Conservation (phyloP, 2,797 vertebrate species). For the Muscicapa comitata region DNA sequence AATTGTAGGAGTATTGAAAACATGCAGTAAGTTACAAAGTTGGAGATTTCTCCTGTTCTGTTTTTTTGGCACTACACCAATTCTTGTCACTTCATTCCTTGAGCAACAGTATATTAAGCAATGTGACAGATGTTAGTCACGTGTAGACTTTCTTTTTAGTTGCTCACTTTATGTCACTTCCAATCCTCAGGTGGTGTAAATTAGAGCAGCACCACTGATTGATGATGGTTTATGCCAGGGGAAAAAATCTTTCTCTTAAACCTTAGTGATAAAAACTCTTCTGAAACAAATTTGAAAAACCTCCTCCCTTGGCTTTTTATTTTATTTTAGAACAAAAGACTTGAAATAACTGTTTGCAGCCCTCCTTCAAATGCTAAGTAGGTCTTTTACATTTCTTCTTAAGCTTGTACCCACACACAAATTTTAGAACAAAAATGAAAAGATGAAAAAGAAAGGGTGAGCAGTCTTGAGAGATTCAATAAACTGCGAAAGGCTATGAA, state of each 20-base stretch:
- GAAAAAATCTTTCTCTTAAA: slow-evolving; percentile 16
- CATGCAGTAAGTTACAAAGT: not conserved
- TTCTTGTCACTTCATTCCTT: not conserved
- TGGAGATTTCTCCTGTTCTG: not conserved
- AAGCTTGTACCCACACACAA: not conserved
- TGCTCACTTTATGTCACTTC: slow-evolving; percentile 37
- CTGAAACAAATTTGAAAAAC: slow-evolving; percentile 51
- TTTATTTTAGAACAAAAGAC: slow-evolving; percentile 61
- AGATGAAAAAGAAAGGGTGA: slow-evolving; percentile 24
- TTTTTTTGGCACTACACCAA: not conserved
- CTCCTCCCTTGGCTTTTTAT: slow-evolving; percentile 14
- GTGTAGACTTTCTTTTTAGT: slow-evolving; percentile 1
- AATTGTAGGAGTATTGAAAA: not conserved
- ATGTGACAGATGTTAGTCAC: slow-evolving; percentile 40
- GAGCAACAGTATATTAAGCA: not conserved
- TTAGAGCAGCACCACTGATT: not conserved
- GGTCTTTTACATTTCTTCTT: slow-evolving; percentile 35
- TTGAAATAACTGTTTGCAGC: slow-evolving; percentile 47
- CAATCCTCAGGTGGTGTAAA: slow-evolving; percentile 45
- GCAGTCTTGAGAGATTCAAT: not conserved
- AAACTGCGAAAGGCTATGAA: slow-evolving; percentile 8
- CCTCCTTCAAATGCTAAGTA: slow-evolving; percentile 49
- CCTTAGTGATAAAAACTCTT: slow-evolving; percentile 1
- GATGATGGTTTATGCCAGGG: not conserved
- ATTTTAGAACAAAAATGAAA: slow-evolving; percentile 43